Base-by-base conservation (phyloP, 2,888 invertebrate genomes). In the Allolobophora icterica region DNA sequence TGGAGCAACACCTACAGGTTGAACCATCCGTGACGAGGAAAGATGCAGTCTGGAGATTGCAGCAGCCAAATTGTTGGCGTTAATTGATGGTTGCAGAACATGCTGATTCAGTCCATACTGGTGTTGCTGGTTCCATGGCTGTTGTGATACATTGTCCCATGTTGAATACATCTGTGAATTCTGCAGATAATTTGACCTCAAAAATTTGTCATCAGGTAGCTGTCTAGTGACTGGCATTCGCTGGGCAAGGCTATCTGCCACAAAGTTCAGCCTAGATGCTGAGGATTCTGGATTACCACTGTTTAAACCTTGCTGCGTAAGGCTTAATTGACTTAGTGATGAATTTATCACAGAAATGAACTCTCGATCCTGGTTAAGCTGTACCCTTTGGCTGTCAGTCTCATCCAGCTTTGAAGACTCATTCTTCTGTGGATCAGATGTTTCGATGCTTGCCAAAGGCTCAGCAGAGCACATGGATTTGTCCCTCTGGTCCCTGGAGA, bases 331-430 rank as follows among this genome's bases (percentile, higher is more conserved):
- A 87, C 87, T 87, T 35, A 87, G 87, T 35, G 87, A 87, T 19
- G 87, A 87, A 87, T 34, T 38, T 87, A 87, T 87, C 87, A 87
- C 87, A 87, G 87, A 87, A 35, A 87, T 38, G n/a, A 87, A 35
- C 34, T 87, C 87, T 38, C 38, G 87, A 87, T 87, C 87, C 87
- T 87, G 87, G n/a, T 87, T 87, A 24, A 5, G 35, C 35, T 87
- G 34, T 17, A 87, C 87, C 87, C 38, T 87, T 34, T 34, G 38
- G 38, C 35, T 38, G 38, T 87, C 87, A 35, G 21, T 19, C 87
- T 87, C 35, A 24, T 35, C 87, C 87, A 35, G 21, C 34, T 15
- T 38, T 35, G 87, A 87, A 24, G 21, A 38, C 87, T 38, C 87
- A 35, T 21, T 38, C 8, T 87, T 38, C 34, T 38, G 34, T 19